Evolutionary conservation across 2,888 invertebrate genomes (phyloP).

Genomic region (Phymatocera aterrima): DNA sequence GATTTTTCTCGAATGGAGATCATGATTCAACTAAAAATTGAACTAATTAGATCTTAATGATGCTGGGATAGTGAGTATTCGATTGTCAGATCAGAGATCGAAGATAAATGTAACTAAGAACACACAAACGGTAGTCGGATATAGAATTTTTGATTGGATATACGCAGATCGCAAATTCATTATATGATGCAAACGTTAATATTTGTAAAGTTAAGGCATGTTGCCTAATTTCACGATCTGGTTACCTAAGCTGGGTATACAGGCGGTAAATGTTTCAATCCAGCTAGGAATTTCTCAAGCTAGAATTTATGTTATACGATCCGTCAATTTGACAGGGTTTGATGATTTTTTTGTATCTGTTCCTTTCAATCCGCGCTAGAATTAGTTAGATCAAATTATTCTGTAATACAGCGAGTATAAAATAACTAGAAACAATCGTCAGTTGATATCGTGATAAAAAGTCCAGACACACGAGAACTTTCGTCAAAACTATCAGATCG

Average conservation of each 20-base stretch:
- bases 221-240: constrained; percentile 29
- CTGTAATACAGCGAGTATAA: background rate
- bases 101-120: background rate
- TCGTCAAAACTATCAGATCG: too few relatives aligned
- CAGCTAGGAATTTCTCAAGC: constrained; percentile 16
- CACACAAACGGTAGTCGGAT: background rate
- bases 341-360: background rate
- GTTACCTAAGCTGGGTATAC: constrained; percentile 17
- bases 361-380: background rate
- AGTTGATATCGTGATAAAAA: background rate
- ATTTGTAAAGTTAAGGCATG: constrained; percentile 20
- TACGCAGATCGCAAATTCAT: constrained; percentile 1
- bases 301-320: constrained; percentile 22
- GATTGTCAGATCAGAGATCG: background rate
- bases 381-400: background rate
- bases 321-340: constrained; percentile 4
- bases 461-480: background rate
- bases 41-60: too few relatives aligned
- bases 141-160: background rate
- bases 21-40: too few relatives aligned
- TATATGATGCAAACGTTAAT: background rate
- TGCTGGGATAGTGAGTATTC: background rate
- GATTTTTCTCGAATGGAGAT: too few relatives aligned
- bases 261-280: constrained; percentile 3
- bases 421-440: background rate